Percentiles rank a stretch among this genome's conserved stretches.
Evolutionary conservation across 2,888 invertebrate genomes (phyloP).

Genomic region (Reticulitermes lucifugus): DNA sequence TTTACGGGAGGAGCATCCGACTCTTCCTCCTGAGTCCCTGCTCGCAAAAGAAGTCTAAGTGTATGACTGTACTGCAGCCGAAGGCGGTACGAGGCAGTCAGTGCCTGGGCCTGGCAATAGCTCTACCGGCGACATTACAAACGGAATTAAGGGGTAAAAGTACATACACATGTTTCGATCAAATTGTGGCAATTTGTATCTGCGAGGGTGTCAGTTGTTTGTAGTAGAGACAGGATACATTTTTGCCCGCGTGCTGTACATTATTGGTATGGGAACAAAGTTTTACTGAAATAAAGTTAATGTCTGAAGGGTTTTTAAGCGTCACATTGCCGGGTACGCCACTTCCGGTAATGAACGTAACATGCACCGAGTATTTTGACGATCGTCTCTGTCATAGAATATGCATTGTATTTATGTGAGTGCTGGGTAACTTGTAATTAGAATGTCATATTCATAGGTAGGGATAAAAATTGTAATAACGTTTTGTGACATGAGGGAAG

Average conservation of each 20-base stretch:
- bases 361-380: neutral
- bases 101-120: neutral
- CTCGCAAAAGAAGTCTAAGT: too few relatives aligned
- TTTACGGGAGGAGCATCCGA: too few relatives aligned
- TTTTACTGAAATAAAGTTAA: too few relatives aligned
- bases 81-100: neutral
- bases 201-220: neutral
- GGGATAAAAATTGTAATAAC: too few relatives aligned
- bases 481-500: too few relatives aligned
- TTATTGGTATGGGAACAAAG: too few relatives aligned
- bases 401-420: too few relatives aligned
- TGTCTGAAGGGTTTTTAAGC: neutral
- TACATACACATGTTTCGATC: slow-evolving; percentile 40
- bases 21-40: too few relatives aligned
- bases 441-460: too few relatives aligned
- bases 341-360: neutral
- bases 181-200: slow-evolving; percentile 45
- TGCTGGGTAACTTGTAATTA: too few relatives aligned
- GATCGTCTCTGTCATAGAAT: neutral
- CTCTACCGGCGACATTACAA: slow-evolving; percentile 5
- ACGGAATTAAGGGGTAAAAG: slow-evolving; percentile 30
- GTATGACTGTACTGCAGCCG: neutral
- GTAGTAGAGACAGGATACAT: neutral
- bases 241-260: neutral
- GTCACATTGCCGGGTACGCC: neutral